phyloP scores from a whole-genome alignment of 1,140 invertebrate genomes.

The Drosophila varians region DNA sequence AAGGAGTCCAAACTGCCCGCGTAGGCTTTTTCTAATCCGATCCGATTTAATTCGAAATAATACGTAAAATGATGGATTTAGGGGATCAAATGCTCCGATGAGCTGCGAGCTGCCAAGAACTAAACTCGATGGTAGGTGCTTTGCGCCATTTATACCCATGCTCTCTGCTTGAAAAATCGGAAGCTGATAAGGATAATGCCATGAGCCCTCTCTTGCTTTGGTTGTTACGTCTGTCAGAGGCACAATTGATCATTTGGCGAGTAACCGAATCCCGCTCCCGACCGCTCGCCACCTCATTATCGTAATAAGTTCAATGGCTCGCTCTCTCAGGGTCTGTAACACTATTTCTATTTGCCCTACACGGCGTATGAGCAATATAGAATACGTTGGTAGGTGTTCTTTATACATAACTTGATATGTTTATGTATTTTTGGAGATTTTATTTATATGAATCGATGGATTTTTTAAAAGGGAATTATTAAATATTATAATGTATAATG shows the following conservation, averaged over 20 bases:
- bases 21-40: background rate
- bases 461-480: too few species aligned
- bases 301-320: slow-evolving; percentile 56
- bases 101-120: slow-evolving; percentile 66
- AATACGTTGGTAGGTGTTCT: background rate
- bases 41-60: background rate
- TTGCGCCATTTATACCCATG: slow-evolving; percentile 66
- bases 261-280: slow-evolving; percentile 6
- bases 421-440: too few species aligned
- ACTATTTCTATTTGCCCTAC: slow-evolving; percentile 8
- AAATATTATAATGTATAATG: too few species aligned
- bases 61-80: background rate
- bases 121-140: slow-evolving; percentile 58
- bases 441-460: too few species aligned
- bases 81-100: slow-evolving; percentile 51
- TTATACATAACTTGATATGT: too few species aligned
- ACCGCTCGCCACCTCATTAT: slow-evolving; percentile 26
- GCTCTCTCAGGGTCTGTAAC: slow-evolving; percentile 37
- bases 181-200: slow-evolving; percentile 67
- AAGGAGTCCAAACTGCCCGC: slow-evolving; percentile 27
- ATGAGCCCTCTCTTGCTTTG: background rate
- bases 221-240: slow-evolving; percentile 14
- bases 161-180: slow-evolving; percentile 7
- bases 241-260: slow-evolving; percentile 30
- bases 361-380: slow-evolving; percentile 6